Conservation (phyloP, 2,113 vertebrate species). For the Nesogale talazaci region DNA sequence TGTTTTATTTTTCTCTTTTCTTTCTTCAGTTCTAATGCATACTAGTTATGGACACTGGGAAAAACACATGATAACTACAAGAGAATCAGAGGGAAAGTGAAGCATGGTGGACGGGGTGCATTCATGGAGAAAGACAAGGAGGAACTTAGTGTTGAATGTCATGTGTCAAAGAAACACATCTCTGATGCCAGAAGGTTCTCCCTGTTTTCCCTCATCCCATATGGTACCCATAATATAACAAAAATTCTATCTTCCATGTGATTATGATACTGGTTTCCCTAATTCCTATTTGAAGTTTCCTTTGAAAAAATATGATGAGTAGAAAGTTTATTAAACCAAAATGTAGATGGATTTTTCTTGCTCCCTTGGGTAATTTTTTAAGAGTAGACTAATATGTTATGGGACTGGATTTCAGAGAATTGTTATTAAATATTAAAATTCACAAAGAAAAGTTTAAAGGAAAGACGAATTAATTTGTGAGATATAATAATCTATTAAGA, state of each 20-base stretch:
- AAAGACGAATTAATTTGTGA: not conserved
- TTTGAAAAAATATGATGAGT: not conserved
- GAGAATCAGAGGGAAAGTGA: too few species aligned
- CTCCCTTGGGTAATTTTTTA: not conserved
- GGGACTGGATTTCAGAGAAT: not conserved
- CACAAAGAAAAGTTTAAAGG: not conserved
- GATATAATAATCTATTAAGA: not conserved
- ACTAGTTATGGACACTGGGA: not conserved
- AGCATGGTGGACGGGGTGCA: not conserved
- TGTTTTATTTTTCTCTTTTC: not conserved
- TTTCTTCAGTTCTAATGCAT: not conserved
- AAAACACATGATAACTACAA: not conserved
- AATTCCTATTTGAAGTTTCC: not conserved
- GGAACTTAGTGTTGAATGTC: not conserved
- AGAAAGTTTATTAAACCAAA: not conserved
- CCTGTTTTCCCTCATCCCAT: not conserved
- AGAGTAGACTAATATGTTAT: not conserved
- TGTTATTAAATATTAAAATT: not conserved
- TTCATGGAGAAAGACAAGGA: not conserved
- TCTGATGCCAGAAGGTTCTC: not conserved
- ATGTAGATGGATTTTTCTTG: not conserved
- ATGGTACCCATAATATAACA: not conserved
- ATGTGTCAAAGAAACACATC: not conserved
- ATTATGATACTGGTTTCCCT: not conserved
- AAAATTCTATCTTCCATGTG: not conserved